These are phyloP conservation scores for Ochotona curzoniae DNA, from an alignment of 2,113 vertebrate genomes.

Conservation along the genomic window DNA sequence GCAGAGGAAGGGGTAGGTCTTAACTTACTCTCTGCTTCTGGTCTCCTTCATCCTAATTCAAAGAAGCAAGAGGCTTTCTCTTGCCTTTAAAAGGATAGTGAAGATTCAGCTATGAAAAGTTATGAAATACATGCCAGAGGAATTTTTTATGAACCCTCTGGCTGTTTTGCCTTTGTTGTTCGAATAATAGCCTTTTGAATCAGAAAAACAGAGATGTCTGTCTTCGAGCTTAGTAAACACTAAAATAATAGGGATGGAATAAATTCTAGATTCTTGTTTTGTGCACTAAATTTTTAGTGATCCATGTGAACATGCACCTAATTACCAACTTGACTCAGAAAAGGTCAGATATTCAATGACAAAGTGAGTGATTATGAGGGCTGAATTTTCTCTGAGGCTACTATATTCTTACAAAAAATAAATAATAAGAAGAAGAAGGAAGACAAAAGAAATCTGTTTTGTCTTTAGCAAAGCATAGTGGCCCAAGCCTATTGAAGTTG, in stretches of 20 bases:
- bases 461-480: slow-evolving; percentile 37
- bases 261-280: slow-evolving; percentile 25
- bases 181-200: background rate
- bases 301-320: background rate
- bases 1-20: background rate
- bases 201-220: background rate
- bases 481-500: slow-evolving; percentile 50
- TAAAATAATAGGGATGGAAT: background rate
- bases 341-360: background rate
- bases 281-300: background rate
- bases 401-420: slow-evolving; percentile 16
- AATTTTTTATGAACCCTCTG: background rate
- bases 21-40: background rate
- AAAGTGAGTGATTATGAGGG: slow-evolving; percentile 37
- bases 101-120: background rate
- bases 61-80: background rate
- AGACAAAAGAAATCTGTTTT: background rate
- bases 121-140: background rate
- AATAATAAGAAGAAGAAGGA: slow-evolving; percentile 61
- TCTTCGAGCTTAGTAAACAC: background rate
- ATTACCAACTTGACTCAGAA: slow-evolving; percentile 36
- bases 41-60: background rate
- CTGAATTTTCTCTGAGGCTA: slow-evolving; percentile 61
- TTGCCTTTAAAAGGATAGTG: background rate
- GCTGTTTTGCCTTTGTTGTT: slow-evolving; percentile 15